Base-by-base conservation (phyloP, 2,797 vertebrate genomes). In the Peromyscus melanophrys region DNA sequence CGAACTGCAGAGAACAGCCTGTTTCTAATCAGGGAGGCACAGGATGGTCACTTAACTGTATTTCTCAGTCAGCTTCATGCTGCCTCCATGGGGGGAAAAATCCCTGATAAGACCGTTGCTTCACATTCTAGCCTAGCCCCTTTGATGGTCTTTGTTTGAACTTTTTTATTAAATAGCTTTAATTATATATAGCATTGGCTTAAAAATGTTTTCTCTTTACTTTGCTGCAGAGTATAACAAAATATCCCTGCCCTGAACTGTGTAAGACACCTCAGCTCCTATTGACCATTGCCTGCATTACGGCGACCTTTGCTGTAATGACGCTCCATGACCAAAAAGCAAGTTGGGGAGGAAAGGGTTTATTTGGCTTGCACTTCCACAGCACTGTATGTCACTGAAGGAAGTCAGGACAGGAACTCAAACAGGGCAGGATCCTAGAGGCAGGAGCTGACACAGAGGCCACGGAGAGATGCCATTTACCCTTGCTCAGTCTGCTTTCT, bases 1-100 rank as follows among this genome's bases (percentile, higher is more conserved):
- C 78, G 93, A 98, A 97, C 94, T 95, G 95, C 82, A 87, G 87
- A 96, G 94, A 83, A 89, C 96, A 96, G 96, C 73, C 96, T 91
- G 80, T 95, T 97, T 95, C 93, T 96, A 96, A 96, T 97, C 0
- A 59, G 93, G 88, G 92, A 97, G 87, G 97, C 92, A 89, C 46
- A 97, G 81, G 10, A 75, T 90, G 92, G 65, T 65, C 52, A 21
- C 67, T 90, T 96, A 95, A 96, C 82, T 85, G 92, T 27, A 46
- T 97, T 96, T 88, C 95, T 97, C 96, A 96, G 87, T 88, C 52
- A 89, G 82, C 14, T 65, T 65, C 73, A 0, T 71, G 57, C 82
- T 95, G 29, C 13, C n/a, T 86, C 40, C 55, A 77, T 3, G 65
- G 90, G 69, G 91, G 40, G 43, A 84, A 81, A 81, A 4, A 71